Percentiles rank a stretch among this genome's conserved stretches.
These are phyloP conservation scores for Sander lucioperca DNA, from an alignment of 2,113 vertebrate genomes.

Conservation along the genomic window DNA sequence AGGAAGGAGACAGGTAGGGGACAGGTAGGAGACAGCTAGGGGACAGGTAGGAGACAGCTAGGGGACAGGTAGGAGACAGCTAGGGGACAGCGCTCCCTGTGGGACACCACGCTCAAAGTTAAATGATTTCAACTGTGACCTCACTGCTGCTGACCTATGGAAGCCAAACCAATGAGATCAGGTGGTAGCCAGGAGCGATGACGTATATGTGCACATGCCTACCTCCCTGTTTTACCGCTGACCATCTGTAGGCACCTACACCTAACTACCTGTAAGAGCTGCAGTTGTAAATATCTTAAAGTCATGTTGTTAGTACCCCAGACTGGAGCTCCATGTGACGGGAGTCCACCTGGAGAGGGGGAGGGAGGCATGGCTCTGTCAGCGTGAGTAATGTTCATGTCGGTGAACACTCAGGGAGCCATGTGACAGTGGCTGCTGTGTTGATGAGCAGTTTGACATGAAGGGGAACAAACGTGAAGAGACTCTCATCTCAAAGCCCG, in stretches of 20 bases:
- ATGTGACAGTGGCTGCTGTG: constrained; percentile 57
- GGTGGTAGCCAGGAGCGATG: no score
- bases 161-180: no score
- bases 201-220: no score
- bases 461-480: constrained; percentile 38
- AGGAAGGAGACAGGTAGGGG: rapidly evolving
- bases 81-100: no score
- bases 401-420: constrained; percentile 37
- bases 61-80: no score
- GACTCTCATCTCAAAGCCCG: constrained; percentile 41
- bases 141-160: no score
- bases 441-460: constrained; percentile 46
- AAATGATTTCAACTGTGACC: no score
- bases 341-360: constrained; percentile 37
- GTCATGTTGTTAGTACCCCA: neutral
- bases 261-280: neutral
- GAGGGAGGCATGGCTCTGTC: constrained; percentile 42
- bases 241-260: neutral
- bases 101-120: no score
- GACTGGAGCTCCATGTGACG: neutral
- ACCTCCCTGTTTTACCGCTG: no score
- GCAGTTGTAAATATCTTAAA: neutral
- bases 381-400: constrained; percentile 53
- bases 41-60: no score
- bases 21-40: no score